Conservation (phyloP, 1,140 invertebrate species). For the Spodoptera frugiperda region DNA sequence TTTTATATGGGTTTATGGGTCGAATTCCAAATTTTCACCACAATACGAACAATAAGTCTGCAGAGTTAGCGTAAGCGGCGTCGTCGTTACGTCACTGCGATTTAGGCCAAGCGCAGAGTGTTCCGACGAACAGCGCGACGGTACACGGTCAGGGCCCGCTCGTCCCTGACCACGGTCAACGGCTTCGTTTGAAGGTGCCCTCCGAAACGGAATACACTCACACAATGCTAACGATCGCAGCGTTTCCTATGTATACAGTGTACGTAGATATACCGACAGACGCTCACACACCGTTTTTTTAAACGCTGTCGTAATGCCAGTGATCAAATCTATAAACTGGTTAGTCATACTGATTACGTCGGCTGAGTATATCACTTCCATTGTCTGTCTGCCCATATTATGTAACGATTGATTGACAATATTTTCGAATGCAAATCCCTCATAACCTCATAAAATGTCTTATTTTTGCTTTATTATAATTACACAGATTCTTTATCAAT, state of each 20-base stretch:
- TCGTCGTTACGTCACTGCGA: constrained; percentile 66
- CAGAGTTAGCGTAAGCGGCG: constrained; percentile 37
- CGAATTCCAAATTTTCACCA: too few species aligned
- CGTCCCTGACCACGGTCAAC: constrained; percentile 84
- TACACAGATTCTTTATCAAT: constrained; percentile 46
- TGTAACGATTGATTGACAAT: background rate
- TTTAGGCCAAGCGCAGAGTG: constrained; percentile 53
- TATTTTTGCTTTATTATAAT: constrained; percentile 24
- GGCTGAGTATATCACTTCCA: background rate
- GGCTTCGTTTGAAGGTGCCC: constrained; percentile 81
- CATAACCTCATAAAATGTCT: constrained; percentile 2
- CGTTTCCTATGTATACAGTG: background rate
- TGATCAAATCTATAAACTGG: constrained; percentile 4
- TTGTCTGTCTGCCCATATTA: constrained; percentile 15
- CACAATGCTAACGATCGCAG: constrained; percentile 21
- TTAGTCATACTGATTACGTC: constrained; percentile 12
- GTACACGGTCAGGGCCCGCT: constrained; percentile 66
- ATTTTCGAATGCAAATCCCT: constrained; percentile 12
- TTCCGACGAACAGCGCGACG: constrained; percentile 54
- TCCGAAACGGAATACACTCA: constrained; percentile 55
- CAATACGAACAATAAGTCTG: too few species aligned
- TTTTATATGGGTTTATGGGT: too few species aligned
- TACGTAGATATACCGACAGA: constrained; percentile 12
- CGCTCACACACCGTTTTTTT: background rate
- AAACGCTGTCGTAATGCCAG: background rate